phyloP scores from a whole-genome alignment of 2,797 vertebrate genomes.

The Phylloscopus collybita region DNA sequence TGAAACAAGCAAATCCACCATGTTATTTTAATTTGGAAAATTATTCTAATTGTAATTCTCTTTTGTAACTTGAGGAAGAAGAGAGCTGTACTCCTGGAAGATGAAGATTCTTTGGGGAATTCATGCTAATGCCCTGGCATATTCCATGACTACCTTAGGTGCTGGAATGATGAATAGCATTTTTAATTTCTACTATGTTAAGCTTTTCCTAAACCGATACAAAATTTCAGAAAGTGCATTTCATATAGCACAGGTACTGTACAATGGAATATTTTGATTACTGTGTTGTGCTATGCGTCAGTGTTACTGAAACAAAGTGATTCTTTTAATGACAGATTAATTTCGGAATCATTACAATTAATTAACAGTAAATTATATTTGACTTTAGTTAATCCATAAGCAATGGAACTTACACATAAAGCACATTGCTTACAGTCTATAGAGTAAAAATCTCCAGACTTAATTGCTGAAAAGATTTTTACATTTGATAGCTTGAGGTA shows the following conservation, averaged over 20 bases:
- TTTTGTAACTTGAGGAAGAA: constrained; percentile 54
- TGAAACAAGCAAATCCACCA: background rate
- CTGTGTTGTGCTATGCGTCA: rapidly evolving
- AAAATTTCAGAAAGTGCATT: constrained; percentile 88
- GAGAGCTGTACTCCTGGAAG: constrained; percentile 27
- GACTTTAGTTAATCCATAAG: background rate
- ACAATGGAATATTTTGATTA: background rate
- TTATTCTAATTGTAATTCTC: background rate
- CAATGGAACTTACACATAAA: background rate
- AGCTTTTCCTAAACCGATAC: constrained; percentile 89
- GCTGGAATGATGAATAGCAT: constrained; percentile 90
- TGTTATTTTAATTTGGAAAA: background rate
- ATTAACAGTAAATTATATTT: background rate
- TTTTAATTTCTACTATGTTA: constrained; percentile 94
- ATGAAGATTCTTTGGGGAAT: constrained; percentile 67
- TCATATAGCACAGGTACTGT: constrained; percentile 86
- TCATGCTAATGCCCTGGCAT: constrained; percentile 82
- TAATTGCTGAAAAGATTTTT: background rate
- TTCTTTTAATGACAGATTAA: background rate
- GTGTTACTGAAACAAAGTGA: background rate
- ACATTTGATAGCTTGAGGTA: background rate
- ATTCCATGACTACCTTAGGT: constrained; percentile 89
- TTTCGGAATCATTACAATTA: background rate
- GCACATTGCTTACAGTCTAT: background rate
- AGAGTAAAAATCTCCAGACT: background rate